Percentiles rank a stretch among this genome's conserved stretches.
Evolutionary conservation across 2,888 invertebrate species (phyloP).

Genomic region (Drosophila mimica): DNA sequence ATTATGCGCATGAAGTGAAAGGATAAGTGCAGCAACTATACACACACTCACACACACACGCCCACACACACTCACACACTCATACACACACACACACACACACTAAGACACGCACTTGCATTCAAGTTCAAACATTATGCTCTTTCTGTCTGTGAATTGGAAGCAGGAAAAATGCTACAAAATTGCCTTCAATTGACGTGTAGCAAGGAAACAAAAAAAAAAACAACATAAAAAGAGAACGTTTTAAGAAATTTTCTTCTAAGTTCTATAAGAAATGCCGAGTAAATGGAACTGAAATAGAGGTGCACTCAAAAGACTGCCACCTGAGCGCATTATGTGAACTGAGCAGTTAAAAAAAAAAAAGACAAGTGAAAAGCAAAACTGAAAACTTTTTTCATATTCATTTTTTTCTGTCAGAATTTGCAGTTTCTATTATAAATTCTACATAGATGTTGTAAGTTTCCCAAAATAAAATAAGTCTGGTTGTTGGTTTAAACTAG

Average conservation of each 20-base stretch:
- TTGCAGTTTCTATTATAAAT: background rate
- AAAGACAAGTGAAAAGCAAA: conserved; percentile 11
- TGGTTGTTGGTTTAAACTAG: background rate
- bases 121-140: conserved; percentile 38
- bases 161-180: conserved; percentile 48
- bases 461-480: background rate
- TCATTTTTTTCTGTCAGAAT: background rate
- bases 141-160: conserved; percentile 58
- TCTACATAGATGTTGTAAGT: background rate
- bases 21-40: conserved; percentile 77
- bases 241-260: conserved; percentile 37
- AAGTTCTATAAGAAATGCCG: conserved; percentile 35
- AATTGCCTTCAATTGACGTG: conserved; percentile 65
- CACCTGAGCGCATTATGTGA: conserved; percentile 3
- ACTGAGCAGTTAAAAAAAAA: background rate
- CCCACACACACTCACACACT: conserved; percentile 21
- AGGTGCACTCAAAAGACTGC: conserved; percentile 3
- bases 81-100: conserved; percentile 20
- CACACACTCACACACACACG: conserved; percentile 24
- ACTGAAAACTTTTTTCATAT: background rate
- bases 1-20: conserved; percentile 82
- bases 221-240: background rate
- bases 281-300: conserved; percentile 20
- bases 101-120: conserved; percentile 18
- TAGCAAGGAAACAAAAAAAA: background rate